Evolutionary conservation across 2,113 vertebrate species (phyloP).

Genomic region (Toxotes jaculatrix): DNA sequence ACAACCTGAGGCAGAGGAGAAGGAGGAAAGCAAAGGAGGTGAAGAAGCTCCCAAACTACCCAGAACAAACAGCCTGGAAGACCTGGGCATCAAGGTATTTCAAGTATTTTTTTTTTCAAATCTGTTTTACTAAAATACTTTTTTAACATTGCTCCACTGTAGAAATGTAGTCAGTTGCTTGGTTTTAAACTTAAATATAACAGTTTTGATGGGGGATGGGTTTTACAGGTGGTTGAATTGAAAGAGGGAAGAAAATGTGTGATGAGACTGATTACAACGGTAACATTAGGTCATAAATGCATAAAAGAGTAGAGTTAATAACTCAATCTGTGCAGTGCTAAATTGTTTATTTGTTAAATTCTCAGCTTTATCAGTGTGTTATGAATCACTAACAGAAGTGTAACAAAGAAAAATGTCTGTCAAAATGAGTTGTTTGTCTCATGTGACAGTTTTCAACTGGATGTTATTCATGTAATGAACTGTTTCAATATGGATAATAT

Average conservation of each 20-base stretch:
- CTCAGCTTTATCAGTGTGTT: too few relatives aligned
- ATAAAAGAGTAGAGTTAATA: too few relatives aligned
- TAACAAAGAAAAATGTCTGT: not conserved
- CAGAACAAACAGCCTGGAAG: conserved; percentile 90
- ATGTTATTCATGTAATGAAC: not conserved
- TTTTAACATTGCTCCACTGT: not conserved
- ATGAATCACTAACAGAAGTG: not conserved
- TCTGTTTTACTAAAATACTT: not conserved
- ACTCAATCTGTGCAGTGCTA: too few relatives aligned
- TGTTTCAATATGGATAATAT: not conserved
- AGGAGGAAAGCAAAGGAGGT: conserved; percentile 53
- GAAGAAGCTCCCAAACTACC: conserved; percentile 68
- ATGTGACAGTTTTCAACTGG: too few relatives aligned
- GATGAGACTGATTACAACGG: too few relatives aligned
- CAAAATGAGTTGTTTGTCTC: too few relatives aligned
- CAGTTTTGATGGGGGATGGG: not conserved
- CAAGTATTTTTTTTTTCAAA: not conserved
- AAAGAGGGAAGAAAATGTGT: not conserved
- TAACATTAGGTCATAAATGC: too few relatives aligned
- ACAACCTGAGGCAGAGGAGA: conserved; percentile 77
- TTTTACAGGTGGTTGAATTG: not conserved
- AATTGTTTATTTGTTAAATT: too few relatives aligned
- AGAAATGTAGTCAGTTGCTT: not conserved
- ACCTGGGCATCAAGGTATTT: conserved; percentile 88
- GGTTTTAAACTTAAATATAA: not conserved